Base-by-base conservation (phyloP, 2,888 invertebrate genomes). In the Hybos culiciformis region DNA sequence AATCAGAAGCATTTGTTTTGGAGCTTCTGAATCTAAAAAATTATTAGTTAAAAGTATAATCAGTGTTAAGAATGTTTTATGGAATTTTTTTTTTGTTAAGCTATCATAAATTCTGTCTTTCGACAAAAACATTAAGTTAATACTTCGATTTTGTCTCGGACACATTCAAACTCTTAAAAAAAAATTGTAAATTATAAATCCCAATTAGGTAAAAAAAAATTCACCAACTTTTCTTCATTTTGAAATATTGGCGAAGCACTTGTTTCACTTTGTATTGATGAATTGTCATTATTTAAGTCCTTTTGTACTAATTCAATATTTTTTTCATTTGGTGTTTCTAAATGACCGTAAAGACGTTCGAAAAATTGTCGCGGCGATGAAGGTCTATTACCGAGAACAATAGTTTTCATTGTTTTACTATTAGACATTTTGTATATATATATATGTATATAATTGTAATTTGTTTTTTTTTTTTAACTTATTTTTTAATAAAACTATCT, bases 291-390 rank as follows among this genome's bases (percentile, higher is more conserved):
- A 17, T n/a, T n/a, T n/a, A 17, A 23, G 41, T 42, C 40, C 36
- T 34, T 39, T 23, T 41, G 20, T 21, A 20, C n/a, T n/a, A 32
- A 34, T 23, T 43, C 31, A 36, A 12, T 37, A 39, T 37, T 32
- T 19, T 43, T 40, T 34, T 34, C 33, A 37, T 26, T 24, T 14
- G 39, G 21, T 31, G 53, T 50, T 51, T 84, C 83, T n/a, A 83
- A 68, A 54, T 84, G 78, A 1, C 84, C 86, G 56, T 86, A 86
- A 32, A 86, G 70, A 43, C 83, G 71, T 39, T 83, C 82, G 59
- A 86, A 86, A 62, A 86, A 86, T 55, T 81, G 79, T 21, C 84
- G 71, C 43, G 85, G 85, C 1, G 83, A 83, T 9, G 83, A 84
- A 1, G 84, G 84, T 17, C 74, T 68, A 49, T 59, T 50, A 29